phyloP scores from a whole-genome alignment of 2,888 invertebrate species.

The Rotaria sp. region DNA sequence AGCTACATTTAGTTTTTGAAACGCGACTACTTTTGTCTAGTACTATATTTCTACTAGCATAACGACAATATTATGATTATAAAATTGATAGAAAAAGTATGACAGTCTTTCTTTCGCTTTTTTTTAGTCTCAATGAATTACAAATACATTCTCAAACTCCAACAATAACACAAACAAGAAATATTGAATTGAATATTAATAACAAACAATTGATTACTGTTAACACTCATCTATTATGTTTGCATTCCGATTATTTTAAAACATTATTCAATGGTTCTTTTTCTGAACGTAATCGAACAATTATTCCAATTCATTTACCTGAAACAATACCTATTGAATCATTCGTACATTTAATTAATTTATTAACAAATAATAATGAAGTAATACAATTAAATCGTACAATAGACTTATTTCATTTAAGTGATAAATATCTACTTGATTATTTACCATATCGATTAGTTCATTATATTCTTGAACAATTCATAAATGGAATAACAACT shows the following conservation, averaged over 20 bases:
- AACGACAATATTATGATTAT: too few relatives aligned
- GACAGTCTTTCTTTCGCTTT: background rate
- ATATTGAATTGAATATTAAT: background rate
- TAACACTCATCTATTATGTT: background rate
- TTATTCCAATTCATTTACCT: background rate
- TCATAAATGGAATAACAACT: background rate
- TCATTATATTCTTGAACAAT: background rate
- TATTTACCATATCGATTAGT: background rate
- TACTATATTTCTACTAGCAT: too few relatives aligned
- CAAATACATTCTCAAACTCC: background rate
- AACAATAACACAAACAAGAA: background rate
- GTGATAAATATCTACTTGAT: slow-evolving; percentile 1
- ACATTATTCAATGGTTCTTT: background rate
- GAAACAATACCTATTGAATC: background rate
- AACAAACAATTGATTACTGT: background rate
- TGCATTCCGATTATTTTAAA: slow-evolving; percentile 14
- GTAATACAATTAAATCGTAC: background rate
- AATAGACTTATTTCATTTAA: background rate
- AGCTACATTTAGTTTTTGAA: too few relatives aligned
- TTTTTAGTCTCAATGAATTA: background rate
- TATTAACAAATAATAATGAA: background rate
- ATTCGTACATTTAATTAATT: background rate
- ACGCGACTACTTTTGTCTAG: too few relatives aligned
- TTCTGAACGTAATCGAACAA: background rate
- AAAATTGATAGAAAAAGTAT: too few relatives aligned